phyloP scores from a whole-genome alignment of 2,888 invertebrate genomes.

The Hydropsyche betteni region DNA sequence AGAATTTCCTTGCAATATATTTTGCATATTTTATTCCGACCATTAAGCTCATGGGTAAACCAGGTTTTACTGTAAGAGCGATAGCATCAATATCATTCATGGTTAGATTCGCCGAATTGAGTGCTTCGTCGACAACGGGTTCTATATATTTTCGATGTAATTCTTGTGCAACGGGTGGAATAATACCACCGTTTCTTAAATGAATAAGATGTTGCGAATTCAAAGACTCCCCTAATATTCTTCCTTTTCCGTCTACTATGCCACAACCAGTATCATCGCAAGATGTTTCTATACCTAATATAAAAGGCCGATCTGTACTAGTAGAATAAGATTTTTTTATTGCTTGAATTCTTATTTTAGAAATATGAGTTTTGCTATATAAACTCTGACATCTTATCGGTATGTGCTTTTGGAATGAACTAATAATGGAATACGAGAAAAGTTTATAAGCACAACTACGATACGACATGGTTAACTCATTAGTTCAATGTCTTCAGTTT shows the following conservation, averaged over 20 bases:
- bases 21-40: constrained; percentile 88
- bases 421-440: constrained; percentile 1
- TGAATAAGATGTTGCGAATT: constrained; percentile 83
- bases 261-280: constrained; percentile 98
- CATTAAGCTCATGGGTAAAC: constrained; percentile 78
- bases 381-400: neutral
- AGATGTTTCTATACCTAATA: constrained; percentile 96
- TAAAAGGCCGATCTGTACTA: constrained; percentile 52
- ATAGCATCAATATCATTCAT: constrained; percentile 82
- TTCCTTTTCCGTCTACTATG: constrained; percentile 76
- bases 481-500: neutral
- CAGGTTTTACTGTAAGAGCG: constrained; percentile 91
- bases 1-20: constrained; percentile 70
- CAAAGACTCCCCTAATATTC: constrained; percentile 81
- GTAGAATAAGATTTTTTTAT: neutral
- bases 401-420: neutral
- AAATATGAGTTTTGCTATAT: neutral
- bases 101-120: constrained; percentile 68
- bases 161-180: constrained; percentile 85
- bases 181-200: constrained; percentile 84
- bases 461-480: neutral
- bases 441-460: neutral
- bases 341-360: neutral
- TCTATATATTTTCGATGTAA: constrained; percentile 84
- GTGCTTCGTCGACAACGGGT: constrained; percentile 72